phyloP scores from a whole-genome alignment of 2,888 invertebrate genomes.

The Apamea monoglypha region DNA sequence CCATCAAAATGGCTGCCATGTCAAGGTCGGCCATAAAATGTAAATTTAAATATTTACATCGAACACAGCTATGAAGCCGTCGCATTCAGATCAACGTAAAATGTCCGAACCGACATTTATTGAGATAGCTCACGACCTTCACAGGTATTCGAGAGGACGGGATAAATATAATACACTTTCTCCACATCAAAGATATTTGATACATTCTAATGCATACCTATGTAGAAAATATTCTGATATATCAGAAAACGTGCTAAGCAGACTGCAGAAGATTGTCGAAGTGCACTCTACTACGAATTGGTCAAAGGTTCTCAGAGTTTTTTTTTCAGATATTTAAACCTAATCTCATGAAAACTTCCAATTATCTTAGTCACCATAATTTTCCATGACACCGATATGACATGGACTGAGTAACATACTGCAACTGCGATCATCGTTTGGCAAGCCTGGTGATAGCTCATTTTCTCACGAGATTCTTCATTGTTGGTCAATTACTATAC shows the following conservation, averaged over 20 bases:
- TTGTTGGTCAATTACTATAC: no score
- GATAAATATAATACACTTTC: slow-evolving; percentile 7
- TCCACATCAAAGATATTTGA: slow-evolving; percentile 36
- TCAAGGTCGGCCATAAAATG: slow-evolving; percentile 22
- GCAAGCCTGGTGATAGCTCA: neutral
- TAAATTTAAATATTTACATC: slow-evolving; percentile 41
- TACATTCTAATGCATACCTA: slow-evolving; percentile 22
- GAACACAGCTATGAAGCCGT: slow-evolving; percentile 16
- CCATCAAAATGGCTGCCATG: slow-evolving; percentile 23
- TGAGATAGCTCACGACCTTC: slow-evolving; percentile 17
- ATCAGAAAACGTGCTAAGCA: neutral
- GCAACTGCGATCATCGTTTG: neutral
- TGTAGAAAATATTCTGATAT: slow-evolving; percentile 5
- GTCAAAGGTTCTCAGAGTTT: neutral
- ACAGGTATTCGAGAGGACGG: neutral
- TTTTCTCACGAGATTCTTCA: neutral
- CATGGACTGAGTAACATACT: neutral
- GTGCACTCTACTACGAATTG: neutral
- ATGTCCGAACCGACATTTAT: slow-evolving; percentile 56
- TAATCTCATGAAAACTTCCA: neutral
- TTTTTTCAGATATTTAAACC: neutral
- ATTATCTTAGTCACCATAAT: neutral
- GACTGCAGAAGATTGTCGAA: neutral
- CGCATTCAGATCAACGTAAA: slow-evolving; percentile 42
- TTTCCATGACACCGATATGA: neutral